These are phyloP conservation scores for Noctua janthina DNA, from an alignment of 2,888 invertebrate genomes.

Conservation along the genomic window DNA sequence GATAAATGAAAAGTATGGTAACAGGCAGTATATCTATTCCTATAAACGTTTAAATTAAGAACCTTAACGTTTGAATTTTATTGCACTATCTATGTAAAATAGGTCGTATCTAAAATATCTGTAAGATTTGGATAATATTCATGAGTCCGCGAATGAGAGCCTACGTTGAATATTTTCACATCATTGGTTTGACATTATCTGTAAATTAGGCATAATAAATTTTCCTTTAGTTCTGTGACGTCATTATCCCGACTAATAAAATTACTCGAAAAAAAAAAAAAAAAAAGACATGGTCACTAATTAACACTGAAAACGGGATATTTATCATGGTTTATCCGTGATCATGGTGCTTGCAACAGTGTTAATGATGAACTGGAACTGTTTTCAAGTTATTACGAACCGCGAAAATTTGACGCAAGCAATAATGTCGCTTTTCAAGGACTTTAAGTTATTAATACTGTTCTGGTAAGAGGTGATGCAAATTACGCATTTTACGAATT, in stretches of 20 bases:
- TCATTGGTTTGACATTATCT: background rate
- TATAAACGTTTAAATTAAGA: background rate
- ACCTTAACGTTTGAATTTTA: background rate
- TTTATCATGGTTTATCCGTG: too few relatives aligned
- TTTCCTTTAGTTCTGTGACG: background rate
- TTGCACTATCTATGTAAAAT: background rate
- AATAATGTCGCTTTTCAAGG: background rate
- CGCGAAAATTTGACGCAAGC: background rate
- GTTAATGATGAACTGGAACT: background rate
- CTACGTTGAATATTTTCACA: background rate
- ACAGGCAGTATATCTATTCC: background rate
- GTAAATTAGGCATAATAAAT: background rate
- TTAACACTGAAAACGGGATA: too few relatives aligned
- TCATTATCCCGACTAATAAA: background rate
- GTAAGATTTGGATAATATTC: background rate
- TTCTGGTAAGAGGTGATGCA: background rate
- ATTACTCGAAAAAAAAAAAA: background rate
- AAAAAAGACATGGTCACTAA: too few relatives aligned
- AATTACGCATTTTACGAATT: background rate
- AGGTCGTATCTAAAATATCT: background rate
- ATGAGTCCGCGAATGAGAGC: too few relatives aligned
- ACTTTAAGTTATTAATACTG: background rate
- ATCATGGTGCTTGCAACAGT: too few relatives aligned
- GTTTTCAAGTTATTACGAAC: constrained; percentile 10
- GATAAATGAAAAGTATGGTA: too few relatives aligned